Evolutionary conservation across 2,888 invertebrate genomes (phyloP), one percentile per base, ranked within the genome.

Genomic region (Caenorhabditis parvicauda): DNA sequence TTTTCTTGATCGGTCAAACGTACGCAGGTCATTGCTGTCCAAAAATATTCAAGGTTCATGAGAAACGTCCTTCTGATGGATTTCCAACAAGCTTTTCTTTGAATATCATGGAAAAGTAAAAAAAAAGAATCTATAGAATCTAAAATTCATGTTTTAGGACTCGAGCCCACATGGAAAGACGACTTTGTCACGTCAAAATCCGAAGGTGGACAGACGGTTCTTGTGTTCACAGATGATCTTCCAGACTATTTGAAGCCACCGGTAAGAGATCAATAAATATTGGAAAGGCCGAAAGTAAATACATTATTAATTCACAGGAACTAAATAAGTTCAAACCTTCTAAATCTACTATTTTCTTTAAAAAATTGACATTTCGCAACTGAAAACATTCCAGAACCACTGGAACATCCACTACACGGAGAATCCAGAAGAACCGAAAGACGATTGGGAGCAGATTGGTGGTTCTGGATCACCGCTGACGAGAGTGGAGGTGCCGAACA

Each of bases 361-460:
- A 32, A 32, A 14, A 19, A 48, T 47, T 35, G 9, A 14, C 19
- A 25, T 28, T 42, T 21, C 6, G 46, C 12, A 21, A 43, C n/a
- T n/a, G n/a, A n/a, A n/a, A n/a, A n/a, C n/a, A n/a, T n/a, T 64
- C 49, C 46, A 72, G 69, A 75, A 73, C 38, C 70, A 75, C 45
- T 79, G 79, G 79, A 64, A 60, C 0, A 59, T 79, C 12, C 60
- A 60, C 21, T 80, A 75, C 46, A 75, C 78, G 4, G 74, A 75
- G 44, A 74, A 79, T 56, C 72, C 73, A 4, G 64, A 63, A 25
- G 58, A 67, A 27, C 75, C 75, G 6, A 54, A 62, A 41, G 70
- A 71, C 25, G 50, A 72, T 35, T 79, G 79, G 79, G 61, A 66
- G 19, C 52, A 59, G 38, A 69, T 75, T 43, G 59, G 67, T 5